These are phyloP conservation scores for Sardina pilchardus DNA, from an alignment of 2,113 vertebrate genomes.

Conservation along the genomic window DNA sequence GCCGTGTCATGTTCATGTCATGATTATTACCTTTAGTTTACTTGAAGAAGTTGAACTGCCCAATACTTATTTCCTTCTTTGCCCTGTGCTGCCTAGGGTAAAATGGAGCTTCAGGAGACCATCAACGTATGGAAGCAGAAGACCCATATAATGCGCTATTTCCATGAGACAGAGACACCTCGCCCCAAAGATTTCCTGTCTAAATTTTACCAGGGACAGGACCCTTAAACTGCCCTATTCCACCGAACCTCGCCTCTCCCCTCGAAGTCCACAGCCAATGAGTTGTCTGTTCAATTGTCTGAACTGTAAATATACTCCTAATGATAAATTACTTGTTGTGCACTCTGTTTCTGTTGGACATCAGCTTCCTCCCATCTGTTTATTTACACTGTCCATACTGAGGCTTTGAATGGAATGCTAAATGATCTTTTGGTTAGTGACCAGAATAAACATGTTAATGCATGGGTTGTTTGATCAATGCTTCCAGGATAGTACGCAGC, in stretches of 20 bases:
- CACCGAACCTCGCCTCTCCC: background rate
- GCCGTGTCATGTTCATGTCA: background rate
- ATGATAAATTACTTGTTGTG: background rate
- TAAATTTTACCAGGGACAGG: conserved; percentile 88
- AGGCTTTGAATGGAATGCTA: too few species aligned
- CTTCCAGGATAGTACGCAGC: background rate
- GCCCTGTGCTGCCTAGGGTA: conserved; percentile 73
- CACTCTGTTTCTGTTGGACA: background rate
- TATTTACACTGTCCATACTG: background rate
- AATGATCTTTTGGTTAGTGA: background rate
- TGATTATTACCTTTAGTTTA: background rate
- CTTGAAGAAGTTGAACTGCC: background rate
- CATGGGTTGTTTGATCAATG: background rate
- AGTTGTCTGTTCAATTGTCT: conserved; percentile 43
- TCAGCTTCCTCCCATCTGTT: background rate
- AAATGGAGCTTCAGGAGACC: conserved; percentile 94
- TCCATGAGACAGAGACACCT: conserved; percentile 80
- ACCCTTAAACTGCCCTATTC: conserved; percentile 73
- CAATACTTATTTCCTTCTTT: background rate
- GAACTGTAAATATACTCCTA: conserved; percentile 70
- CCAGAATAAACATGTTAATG: background rate
- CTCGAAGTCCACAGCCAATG: background rate
- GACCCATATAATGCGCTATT: conserved; percentile 95
- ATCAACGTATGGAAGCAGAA: conserved; percentile 93
- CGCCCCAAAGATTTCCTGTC: conserved; percentile 87